Conservation (phyloP, 2,888 invertebrate genomes). For the Pheosia tremula region DNA sequence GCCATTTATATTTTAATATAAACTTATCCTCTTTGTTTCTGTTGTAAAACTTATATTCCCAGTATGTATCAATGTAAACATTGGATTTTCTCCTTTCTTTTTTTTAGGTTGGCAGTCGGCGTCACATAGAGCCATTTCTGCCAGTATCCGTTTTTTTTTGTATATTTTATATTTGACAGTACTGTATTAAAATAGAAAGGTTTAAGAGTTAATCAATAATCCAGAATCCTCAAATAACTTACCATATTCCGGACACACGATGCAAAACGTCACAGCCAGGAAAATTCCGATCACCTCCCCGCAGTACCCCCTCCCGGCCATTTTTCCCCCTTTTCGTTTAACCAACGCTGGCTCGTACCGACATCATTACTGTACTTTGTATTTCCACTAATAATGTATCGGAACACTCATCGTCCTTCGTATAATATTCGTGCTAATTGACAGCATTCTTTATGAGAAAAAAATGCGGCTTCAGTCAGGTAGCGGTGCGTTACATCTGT, state of each 20-base stretch:
- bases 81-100: too few relatives aligned
- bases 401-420: conserved; percentile 61
- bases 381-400: conserved; percentile 61
- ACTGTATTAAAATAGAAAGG: too few relatives aligned
- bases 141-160: too few relatives aligned
- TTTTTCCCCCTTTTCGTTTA: conserved; percentile 70
- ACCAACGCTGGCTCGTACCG: conserved; percentile 75
- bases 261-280: conserved; percentile 76
- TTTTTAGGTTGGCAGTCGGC: too few relatives aligned
- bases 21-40: too few relatives aligned
- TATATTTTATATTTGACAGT: too few relatives aligned
- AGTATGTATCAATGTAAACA: too few relatives aligned
- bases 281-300: conserved; percentile 77
- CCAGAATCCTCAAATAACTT: conserved; percentile 41
- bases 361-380: conserved; percentile 71
- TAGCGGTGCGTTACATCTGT: conserved; percentile 60
- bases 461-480: conserved; percentile 25
- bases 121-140: too few relatives aligned
- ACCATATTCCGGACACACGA: conserved; percentile 80
- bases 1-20: too few relatives aligned
- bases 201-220: background rate
- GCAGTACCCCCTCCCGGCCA: conserved; percentile 74
- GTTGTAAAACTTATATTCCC: too few relatives aligned
- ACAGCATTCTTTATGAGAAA: conserved; percentile 51
- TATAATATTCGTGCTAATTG: conserved; percentile 48